Evolutionary conservation across 2,888 invertebrate genomes (phyloP).

Genomic region (Anoncus sp.): DNA sequence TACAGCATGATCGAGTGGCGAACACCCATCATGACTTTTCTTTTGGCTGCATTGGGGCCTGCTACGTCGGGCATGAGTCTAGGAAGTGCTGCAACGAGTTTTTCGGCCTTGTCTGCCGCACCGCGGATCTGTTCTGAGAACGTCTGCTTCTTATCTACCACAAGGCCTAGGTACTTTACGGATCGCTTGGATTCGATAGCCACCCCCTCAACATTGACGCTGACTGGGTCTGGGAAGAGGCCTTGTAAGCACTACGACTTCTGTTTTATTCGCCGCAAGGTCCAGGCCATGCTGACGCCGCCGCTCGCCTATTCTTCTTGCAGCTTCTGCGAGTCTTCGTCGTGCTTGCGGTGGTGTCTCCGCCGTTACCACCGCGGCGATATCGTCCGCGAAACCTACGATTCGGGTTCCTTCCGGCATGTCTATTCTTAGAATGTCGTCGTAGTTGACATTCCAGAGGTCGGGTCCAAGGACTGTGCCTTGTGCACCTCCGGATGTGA

Average conservation of each 20-base stretch:
- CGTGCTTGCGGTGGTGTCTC: background rate
- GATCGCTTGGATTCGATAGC: slow-evolving; percentile 17
- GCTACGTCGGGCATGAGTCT: slow-evolving; percentile 34
- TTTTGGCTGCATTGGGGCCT: slow-evolving; percentile 53
- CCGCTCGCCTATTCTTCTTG: background rate
- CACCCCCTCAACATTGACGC: slow-evolving; percentile 9
- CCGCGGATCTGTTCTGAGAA: slow-evolving; percentile 62
- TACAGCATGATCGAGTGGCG: slow-evolving; percentile 64
- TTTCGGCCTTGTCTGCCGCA: slow-evolving; percentile 57
- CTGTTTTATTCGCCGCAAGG: slow-evolving; percentile 21
- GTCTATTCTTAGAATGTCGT: slow-evolving; percentile 6
- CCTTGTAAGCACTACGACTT: slow-evolving; percentile 13
- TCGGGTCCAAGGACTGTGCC: slow-evolving; percentile 27
- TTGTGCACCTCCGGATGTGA: background rate
- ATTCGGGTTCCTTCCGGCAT: slow-evolving; percentile 5
- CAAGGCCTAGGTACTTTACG: slow-evolving; percentile 65
- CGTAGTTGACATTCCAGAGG: slow-evolving; percentile 43
- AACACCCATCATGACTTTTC: slow-evolving; percentile 51
- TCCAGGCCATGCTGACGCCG: slow-evolving; percentile 6
- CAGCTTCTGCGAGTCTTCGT: background rate
- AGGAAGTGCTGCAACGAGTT: slow-evolving; percentile 47
- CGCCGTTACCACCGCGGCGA: background rate
- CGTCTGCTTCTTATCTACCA: slow-evolving; percentile 57
- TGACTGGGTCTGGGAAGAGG: background rate
- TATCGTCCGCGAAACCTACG: slow-evolving; percentile 19